Conservation (phyloP, 2,113 vertebrate genomes). For the Paedocypris sp. region DNA sequence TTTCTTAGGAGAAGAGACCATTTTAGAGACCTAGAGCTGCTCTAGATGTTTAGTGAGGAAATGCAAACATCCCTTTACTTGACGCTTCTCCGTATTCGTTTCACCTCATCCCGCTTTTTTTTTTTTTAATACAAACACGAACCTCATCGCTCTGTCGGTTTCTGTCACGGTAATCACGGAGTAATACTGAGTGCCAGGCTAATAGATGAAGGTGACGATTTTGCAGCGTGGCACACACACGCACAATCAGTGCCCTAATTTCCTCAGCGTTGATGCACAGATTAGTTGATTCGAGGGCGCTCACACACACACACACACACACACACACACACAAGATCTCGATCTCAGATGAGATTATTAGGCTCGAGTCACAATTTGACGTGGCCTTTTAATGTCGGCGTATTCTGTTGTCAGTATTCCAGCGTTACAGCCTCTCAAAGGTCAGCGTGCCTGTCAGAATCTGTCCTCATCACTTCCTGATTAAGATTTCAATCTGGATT, state of each 20-base stretch:
- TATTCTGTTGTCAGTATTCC: conserved; percentile 26
- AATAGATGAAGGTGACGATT: conserved; percentile 31
- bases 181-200: conserved; percentile 20
- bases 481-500: conserved; percentile 32
- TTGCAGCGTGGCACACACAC: conserved; percentile 14
- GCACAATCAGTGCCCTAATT: conserved; percentile 24
- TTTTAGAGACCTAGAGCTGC: conserved; percentile 54
- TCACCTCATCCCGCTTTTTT: neutral
- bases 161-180: conserved; percentile 22
- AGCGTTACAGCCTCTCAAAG: conserved; percentile 51
- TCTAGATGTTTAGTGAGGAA: conserved; percentile 56
- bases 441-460: conserved; percentile 52
- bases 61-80: conserved; percentile 68
- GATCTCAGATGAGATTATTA: conserved; percentile 18
- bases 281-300: conserved; percentile 20
- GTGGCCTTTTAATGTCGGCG: conserved; percentile 24
- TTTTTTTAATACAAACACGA: conserved; percentile 17
- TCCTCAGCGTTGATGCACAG: conserved; percentile 23
- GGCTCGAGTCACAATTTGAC: conserved; percentile 40
- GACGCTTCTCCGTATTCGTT: conserved; percentile 43
- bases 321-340: neutral
- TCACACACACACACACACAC: neutral
- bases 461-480: conserved; percentile 39
- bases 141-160: conserved; percentile 24
- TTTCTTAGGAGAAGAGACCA: conserved; percentile 56